Conservation (phyloP, 2,888 invertebrate genomes). For the Palloptera scutellata region DNA sequence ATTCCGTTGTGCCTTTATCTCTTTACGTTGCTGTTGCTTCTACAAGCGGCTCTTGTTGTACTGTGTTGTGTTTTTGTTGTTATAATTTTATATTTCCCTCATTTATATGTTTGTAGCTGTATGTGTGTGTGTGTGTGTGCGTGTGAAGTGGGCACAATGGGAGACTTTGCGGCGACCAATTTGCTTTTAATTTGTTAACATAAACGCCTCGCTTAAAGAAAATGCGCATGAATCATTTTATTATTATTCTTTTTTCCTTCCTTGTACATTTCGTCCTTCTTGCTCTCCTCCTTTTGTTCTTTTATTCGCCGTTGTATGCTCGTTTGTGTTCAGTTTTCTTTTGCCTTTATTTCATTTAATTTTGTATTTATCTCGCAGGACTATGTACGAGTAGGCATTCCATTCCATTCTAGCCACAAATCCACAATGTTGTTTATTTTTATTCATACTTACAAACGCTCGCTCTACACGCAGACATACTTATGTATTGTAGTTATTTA, state of each 20-base stretch:
- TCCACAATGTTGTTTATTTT: conserved; percentile 4
- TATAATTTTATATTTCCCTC: conserved; percentile 5
- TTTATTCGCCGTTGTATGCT: conserved; percentile 4
- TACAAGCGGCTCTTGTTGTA: not conserved
- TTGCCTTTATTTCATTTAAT: conserved; percentile 5
- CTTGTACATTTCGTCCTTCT: not conserved
- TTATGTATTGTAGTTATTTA: too few relatives aligned
- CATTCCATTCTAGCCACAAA: too few relatives aligned
- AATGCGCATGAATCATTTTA: conserved; percentile 50
- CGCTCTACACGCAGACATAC: too few relatives aligned
- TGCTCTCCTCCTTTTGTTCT: conserved; percentile 5
- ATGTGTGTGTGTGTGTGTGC: conserved; percentile 22
- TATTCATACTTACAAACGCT: too few relatives aligned
- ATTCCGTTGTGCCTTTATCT: not conserved
- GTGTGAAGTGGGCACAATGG: conserved; percentile 34
- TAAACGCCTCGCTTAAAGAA: conserved; percentile 57
- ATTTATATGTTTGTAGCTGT: conserved; percentile 30
- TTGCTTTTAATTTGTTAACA: conserved; percentile 62
- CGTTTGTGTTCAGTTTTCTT: not conserved
- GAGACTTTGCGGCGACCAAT: conserved; percentile 53
- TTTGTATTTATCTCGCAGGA: not conserved
- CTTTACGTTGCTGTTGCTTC: not conserved
- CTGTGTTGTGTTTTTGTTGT: not conserved
- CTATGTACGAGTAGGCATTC: too few relatives aligned
- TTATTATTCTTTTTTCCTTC: conserved; percentile 25